Percentiles rank a stretch among this genome's conserved stretches.
Evolutionary conservation across 2,888 invertebrate species (phyloP).

Genomic region (Rhingia campestris): DNA sequence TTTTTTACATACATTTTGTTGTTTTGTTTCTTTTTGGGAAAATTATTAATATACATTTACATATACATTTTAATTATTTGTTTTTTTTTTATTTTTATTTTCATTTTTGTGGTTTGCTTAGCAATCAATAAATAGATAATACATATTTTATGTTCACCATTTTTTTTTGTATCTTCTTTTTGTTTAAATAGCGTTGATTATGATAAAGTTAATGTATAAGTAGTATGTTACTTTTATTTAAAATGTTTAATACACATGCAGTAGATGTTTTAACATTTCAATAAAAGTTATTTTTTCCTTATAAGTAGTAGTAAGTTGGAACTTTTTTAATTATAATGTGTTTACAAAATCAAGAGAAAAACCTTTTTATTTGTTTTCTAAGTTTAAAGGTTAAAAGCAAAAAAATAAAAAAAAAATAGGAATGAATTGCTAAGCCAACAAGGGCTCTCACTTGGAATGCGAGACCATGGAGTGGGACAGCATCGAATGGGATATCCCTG

Average conservation of each 20-base stretch:
- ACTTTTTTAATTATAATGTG: constrained; percentile 42
- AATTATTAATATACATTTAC: constrained; percentile 72
- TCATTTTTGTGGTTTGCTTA: constrained; percentile 66
- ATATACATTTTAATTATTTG: constrained; percentile 70
- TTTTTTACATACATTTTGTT: constrained; percentile 49
- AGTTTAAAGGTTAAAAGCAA: constrained; percentile 41
- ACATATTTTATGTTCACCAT: constrained; percentile 49
- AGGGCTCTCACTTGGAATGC: constrained; percentile 76
- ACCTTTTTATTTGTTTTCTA: constrained; percentile 26
- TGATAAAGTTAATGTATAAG: constrained; percentile 67
- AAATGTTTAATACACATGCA: constrained; percentile 66
- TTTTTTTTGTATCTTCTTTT: constrained; percentile 26
- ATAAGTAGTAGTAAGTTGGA: constrained; percentile 47
- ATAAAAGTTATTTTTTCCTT: constrained; percentile 49
- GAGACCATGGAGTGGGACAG: constrained; percentile 81
- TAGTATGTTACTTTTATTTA: constrained; percentile 45
- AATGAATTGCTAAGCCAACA: constrained; percentile 37
- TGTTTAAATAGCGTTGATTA: constrained; percentile 68
- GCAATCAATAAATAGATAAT: constrained; percentile 65
- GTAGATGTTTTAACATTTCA: constrained; percentile 65
- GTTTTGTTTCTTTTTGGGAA: constrained; percentile 63
- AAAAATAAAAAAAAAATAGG: background rate
- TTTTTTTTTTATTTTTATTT: constrained; percentile 24
- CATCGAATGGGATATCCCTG: constrained; percentile 82
- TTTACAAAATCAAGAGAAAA: constrained; percentile 59